phyloP scores from a whole-genome alignment of 2,888 invertebrate species.

The Drosophila engyochracea region DNA sequence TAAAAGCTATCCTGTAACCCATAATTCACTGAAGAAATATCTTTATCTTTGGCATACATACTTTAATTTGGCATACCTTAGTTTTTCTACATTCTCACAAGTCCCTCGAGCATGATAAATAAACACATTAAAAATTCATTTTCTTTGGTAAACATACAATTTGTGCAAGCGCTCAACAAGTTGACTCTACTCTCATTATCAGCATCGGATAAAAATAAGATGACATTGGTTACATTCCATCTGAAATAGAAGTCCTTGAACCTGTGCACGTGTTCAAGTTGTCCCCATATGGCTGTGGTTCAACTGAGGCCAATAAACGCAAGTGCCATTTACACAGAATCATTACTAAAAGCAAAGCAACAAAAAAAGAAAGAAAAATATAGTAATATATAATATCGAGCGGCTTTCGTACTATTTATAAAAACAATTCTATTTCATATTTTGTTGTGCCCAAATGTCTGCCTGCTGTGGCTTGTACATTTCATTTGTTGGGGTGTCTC shows the following conservation, averaged over 20 bases:
- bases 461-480: conserved; percentile 26
- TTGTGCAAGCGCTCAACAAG: conserved; percentile 44
- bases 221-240: not conserved
- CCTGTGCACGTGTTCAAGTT: conserved; percentile 32
- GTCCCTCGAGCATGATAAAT: not conserved
- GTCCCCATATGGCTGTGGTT: conserved; percentile 10
- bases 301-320: conserved; percentile 65
- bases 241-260: conserved; percentile 2
- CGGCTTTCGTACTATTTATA: conserved; percentile 54
- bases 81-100: not conserved
- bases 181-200: conserved; percentile 2
- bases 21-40: not conserved
- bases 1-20: not conserved
- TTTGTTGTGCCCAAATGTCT: conserved; percentile 63
- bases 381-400: conserved; percentile 31
- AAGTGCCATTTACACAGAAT: conserved; percentile 55
- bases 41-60: not conserved
- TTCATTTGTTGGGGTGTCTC: conserved; percentile 26
- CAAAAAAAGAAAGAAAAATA: conserved; percentile 6
- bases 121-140: not conserved
- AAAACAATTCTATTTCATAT: conserved; percentile 42
- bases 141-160: not conserved
- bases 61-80: not conserved
- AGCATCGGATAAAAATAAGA: not conserved
- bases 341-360: conserved; percentile 13